Conservation (phyloP, 2,888 invertebrate genomes). For the Steinernema carpocapsae region DNA sequence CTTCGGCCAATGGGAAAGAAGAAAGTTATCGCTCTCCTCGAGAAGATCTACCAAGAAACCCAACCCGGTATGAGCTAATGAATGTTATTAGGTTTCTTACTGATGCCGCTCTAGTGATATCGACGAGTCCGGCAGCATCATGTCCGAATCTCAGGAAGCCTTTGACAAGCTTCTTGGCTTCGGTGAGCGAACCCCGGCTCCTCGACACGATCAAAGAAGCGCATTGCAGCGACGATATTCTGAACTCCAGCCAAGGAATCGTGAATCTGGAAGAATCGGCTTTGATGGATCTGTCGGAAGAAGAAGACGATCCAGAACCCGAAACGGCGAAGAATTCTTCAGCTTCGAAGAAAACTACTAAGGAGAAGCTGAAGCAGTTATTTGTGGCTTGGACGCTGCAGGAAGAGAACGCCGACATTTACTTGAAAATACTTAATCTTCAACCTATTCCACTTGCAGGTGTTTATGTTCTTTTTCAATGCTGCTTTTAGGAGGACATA, state of each 20-base stretch:
- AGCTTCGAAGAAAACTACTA: background rate
- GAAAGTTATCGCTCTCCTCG: constrained; percentile 54
- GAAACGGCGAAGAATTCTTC: constrained; percentile 13
- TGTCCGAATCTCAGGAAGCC: background rate
- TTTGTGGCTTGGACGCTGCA: constrained; percentile 10
- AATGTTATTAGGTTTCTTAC: background rate
- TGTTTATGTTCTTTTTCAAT: background rate
- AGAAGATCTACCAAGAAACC: constrained; percentile 55
- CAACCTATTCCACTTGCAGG: constrained; percentile 1
- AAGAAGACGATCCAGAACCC: background rate
- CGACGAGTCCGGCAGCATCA: constrained; percentile 18
- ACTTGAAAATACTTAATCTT: constrained; percentile 19
- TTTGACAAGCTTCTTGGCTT: constrained; percentile 29
- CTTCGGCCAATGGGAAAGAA: constrained; percentile 60
- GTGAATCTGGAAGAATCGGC: constrained; percentile 41
- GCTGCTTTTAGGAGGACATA: constrained; percentile 11
- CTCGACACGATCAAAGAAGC: constrained; percentile 34
- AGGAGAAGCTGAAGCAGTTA: constrained; percentile 25
- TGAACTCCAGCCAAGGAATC: constrained; percentile 44
- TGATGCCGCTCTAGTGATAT: constrained; percentile 1
- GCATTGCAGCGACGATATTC: constrained; percentile 40
- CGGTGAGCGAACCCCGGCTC: constrained; percentile 19
- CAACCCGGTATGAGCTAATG: constrained; percentile 52
- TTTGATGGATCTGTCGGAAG: constrained; percentile 10
- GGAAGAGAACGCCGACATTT: constrained; percentile 3